Conservation (phyloP, 1,140 invertebrate genomes). For the Drosophila seguyi region DNA sequence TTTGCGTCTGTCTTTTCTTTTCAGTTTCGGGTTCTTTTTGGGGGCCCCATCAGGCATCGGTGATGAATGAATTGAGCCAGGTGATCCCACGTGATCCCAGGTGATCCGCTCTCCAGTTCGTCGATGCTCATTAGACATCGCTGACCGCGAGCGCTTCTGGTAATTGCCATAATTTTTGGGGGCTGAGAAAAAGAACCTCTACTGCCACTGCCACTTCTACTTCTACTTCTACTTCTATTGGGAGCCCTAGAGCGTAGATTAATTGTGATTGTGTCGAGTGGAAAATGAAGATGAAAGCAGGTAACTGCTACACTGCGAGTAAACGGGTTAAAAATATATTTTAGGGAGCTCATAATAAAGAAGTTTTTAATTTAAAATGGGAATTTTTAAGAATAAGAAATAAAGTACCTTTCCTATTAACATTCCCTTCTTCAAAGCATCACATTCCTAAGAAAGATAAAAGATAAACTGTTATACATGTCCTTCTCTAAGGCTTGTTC, state of each 20-base stretch:
- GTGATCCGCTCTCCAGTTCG: conserved; percentile 55
- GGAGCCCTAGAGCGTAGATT: conserved; percentile 59
- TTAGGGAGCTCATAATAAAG: too few relatives aligned
- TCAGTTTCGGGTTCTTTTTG: neutral
- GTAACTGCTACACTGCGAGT: conserved; percentile 11
- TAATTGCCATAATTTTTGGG: conserved; percentile 77
- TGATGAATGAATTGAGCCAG: conserved; percentile 79
- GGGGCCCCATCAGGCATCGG: conserved; percentile 54
- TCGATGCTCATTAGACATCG: conserved; percentile 67
- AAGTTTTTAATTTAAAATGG: too few relatives aligned
- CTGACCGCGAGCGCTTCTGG: conserved; percentile 73
- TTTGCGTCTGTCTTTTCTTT: neutral
- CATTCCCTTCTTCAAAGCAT: too few relatives aligned
- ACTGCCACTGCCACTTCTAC: neutral
- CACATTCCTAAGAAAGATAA: too few relatives aligned
- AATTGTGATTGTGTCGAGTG: conserved; percentile 67
- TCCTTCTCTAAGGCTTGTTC: too few relatives aligned
- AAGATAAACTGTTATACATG: too few relatives aligned
- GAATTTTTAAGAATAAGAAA: too few relatives aligned
- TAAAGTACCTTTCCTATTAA: too few relatives aligned
- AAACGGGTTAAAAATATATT: neutral
- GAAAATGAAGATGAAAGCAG: conserved; percentile 37
- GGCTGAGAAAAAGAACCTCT: neutral
- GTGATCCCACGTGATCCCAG: conserved; percentile 26
- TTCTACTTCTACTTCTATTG: neutral